phyloP scores from a whole-genome alignment of 2,888 invertebrate species.

The Peribatodes rhomboidaria region DNA sequence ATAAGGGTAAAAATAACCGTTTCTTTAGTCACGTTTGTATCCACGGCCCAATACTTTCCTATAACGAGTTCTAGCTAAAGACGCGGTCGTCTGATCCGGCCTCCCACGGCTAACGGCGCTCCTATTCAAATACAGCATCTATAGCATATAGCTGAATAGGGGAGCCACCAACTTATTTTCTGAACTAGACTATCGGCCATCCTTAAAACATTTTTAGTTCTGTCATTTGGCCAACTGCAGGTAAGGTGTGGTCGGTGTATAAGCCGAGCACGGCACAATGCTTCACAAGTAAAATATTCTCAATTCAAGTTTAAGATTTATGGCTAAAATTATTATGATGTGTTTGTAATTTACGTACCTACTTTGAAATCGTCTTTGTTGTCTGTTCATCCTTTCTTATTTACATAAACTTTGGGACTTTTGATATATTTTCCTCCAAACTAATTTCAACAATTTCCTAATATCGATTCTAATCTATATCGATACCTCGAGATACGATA shows the following conservation, averaged over 20 bases:
- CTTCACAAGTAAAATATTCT: too few species aligned
- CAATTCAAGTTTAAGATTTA: background rate
- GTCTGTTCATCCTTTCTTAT: too few species aligned
- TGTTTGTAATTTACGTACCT: too few species aligned
- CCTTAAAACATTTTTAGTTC: background rate
- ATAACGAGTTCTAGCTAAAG: constrained; percentile 46
- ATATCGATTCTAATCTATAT: too few species aligned
- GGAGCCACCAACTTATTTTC: background rate
- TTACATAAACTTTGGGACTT: background rate
- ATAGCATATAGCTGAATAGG: constrained; percentile 16
- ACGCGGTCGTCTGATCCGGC: constrained; percentile 47
- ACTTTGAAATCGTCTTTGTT: too few species aligned
- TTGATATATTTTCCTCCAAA: background rate
- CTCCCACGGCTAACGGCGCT: constrained; percentile 46
- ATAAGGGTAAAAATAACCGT: constrained; percentile 10
- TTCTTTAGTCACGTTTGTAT: constrained; percentile 18
- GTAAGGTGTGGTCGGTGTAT: background rate
- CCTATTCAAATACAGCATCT: constrained; percentile 54
- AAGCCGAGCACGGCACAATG: background rate
- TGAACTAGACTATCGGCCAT: background rate
- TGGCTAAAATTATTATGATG: too few species aligned
- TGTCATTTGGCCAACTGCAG: background rate
- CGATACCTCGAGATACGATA: too few species aligned
- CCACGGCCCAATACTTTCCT: constrained; percentile 35
- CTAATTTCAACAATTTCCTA: too few species aligned